Conservation (phyloP, 2,888 invertebrate genomes). For the Pollenia griseotomentosa region DNA sequence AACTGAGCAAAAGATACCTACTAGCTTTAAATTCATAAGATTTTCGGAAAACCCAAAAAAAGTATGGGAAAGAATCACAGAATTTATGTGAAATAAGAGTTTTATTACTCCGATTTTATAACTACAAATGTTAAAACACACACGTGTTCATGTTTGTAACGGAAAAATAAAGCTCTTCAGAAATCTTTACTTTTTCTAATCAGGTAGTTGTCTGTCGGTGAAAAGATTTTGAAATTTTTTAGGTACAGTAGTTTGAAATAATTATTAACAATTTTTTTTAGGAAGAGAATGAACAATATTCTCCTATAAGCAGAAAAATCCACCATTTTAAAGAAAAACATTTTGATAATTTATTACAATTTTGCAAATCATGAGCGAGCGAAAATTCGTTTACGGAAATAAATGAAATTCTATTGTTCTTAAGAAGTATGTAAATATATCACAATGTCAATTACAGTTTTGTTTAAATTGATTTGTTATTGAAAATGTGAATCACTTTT, state of each 20-base stretch:
- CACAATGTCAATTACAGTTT: slow-evolving; percentile 26
- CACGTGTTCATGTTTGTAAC: slow-evolving; percentile 16
- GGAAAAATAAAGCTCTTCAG: not conserved
- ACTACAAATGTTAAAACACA: not conserved
- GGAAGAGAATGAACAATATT: too few species aligned
- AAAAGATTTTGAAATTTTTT: not conserved
- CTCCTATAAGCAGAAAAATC: not conserved
- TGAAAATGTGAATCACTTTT: not conserved
- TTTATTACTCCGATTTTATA: slow-evolving; percentile 36
- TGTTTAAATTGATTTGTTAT: not conserved
- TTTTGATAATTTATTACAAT: slow-evolving; percentile 6
- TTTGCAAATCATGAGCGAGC: slow-evolving; percentile 6
- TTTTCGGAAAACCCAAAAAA: slow-evolving; percentile 78
- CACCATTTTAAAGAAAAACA: not conserved
- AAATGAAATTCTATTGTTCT: slow-evolving; percentile 13
- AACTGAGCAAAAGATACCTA: slow-evolving; percentile 68
- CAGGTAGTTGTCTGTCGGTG: not conserved
- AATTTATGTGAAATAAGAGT: not conserved
- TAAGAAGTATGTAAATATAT: slow-evolving; percentile 9
- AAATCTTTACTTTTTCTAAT: not conserved
- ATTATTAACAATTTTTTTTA: not conserved
- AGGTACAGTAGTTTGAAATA: slow-evolving; percentile 4
- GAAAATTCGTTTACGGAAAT: slow-evolving; percentile 10
- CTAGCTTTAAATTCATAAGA: slow-evolving; percentile 79
- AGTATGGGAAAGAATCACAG: slow-evolving; percentile 14